A percentile compares a stretch with the other conserved stretches of the same genome.
Evolutionary conservation across 2,888 invertebrate species (phyloP).

Genomic region (Himalopsyche anomala): DNA sequence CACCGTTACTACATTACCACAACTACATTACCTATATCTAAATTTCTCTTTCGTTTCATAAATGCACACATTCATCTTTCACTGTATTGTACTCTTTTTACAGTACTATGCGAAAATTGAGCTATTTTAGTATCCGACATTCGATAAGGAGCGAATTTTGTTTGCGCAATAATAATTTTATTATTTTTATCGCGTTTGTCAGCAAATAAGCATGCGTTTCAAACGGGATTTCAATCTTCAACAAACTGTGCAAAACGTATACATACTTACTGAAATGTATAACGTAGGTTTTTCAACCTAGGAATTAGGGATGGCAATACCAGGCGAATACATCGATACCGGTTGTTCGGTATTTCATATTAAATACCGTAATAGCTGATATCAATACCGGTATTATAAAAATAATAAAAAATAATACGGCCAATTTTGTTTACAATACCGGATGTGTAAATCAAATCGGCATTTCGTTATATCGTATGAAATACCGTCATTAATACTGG

Average conservation of each 20-base stretch:
- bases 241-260: neutral
- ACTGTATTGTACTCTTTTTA: neutral
- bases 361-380: no score
- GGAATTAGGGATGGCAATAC: no score
- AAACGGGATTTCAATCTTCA: neutral
- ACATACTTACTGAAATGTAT: neutral
- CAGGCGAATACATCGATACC: no score
- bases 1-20: no score
- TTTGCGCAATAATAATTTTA: neutral
- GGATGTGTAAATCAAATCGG: no score
- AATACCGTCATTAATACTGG: no score
- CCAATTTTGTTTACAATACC: no score
- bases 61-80: neutral
- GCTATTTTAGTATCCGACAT: neutral
- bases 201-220: neutral
- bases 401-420: no score
- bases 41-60: neutral
- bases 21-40: neutral
- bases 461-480: no score
- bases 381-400: no score
- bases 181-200: constrained; percentile 18
- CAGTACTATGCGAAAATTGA: neutral
- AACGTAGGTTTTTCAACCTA: neutral
- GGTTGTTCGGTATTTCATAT: no score
- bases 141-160: constrained; percentile 23